These are phyloP conservation scores for Agraylea sexmaculata DNA, from an alignment of 1,140 invertebrate genomes.

Conservation along the genomic window DNA sequence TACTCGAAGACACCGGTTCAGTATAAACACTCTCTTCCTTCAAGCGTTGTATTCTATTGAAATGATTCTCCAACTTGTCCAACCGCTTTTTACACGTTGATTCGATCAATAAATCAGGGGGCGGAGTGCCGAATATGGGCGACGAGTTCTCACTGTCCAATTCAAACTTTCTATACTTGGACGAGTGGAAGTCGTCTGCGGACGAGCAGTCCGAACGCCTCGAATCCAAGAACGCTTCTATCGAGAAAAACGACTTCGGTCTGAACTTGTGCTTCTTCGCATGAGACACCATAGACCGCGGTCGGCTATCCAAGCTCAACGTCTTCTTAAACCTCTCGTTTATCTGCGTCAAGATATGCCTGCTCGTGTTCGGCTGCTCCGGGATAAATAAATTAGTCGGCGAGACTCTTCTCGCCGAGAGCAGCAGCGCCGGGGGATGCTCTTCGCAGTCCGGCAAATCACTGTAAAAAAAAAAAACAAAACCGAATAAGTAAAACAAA, in stretches of 20 bases:
- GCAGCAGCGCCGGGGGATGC: slow-evolving; percentile 15
- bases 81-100: slow-evolving; percentile 34
- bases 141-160: slow-evolving; percentile 39
- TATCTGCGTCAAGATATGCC: slow-evolving; percentile 33
- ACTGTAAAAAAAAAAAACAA: slow-evolving; percentile 15
- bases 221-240: slow-evolving; percentile 38
- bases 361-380: slow-evolving; percentile 30
- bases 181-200: slow-evolving; percentile 38
- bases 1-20: slow-evolving; percentile 14
- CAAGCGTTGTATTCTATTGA: slow-evolving; percentile 31
- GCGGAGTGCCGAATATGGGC: slow-evolving; percentile 28
- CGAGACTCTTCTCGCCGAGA: slow-evolving; percentile 13
- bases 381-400: slow-evolving; percentile 14
- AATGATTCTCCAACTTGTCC: slow-evolving; percentile 39
- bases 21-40: slow-evolving; percentile 14
- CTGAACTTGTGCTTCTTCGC: slow-evolving; percentile 33
- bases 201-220: slow-evolving; percentile 38
- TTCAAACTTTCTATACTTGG: slow-evolving; percentile 39
- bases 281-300: slow-evolving; percentile 33
- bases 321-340: slow-evolving; percentile 40
- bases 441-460: slow-evolving; percentile 19
- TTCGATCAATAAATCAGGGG: slow-evolving; percentile 32
- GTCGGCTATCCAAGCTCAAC: slow-evolving; percentile 33
- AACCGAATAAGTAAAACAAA: too few species aligned
- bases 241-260: slow-evolving; percentile 36